These are phyloP conservation scores for Polypterus senegalus DNA, from an alignment of 2,113 vertebrate species.

Conservation along the genomic window DNA sequence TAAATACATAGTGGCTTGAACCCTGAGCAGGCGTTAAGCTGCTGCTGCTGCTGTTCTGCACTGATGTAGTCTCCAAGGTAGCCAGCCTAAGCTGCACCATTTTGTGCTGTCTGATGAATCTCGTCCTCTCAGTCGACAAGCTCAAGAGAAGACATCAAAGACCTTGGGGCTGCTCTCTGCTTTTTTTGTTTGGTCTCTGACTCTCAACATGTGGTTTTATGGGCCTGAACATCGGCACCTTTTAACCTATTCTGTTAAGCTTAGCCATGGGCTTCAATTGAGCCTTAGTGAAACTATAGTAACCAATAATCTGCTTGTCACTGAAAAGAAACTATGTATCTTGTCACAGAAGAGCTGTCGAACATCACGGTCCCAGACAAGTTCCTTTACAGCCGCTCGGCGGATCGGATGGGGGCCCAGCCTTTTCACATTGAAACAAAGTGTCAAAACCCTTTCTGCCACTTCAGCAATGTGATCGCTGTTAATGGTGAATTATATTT, in stretches of 20 bases:
- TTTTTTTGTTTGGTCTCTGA: slow-evolving; percentile 84
- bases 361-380: slow-evolving; percentile 75
- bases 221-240: slow-evolving; percentile 92
- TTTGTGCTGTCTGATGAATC: too few relatives aligned
- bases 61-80: too few relatives aligned
- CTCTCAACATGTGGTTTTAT: slow-evolving; percentile 97
- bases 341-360: slow-evolving; percentile 86
- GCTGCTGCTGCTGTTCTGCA: too few relatives aligned
- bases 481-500: slow-evolving; percentile 77
- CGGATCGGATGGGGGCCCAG: slow-evolving; percentile 67
- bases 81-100: too few relatives aligned
- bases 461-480: slow-evolving; percentile 45
- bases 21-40: too few relatives aligned
- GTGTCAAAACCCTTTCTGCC: slow-evolving; percentile 52
- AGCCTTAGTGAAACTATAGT: slow-evolving; percentile 99
- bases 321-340: slow-evolving; percentile 99
- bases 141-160: slow-evolving; percentile 95
- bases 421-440: slow-evolving; percentile 74
- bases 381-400: slow-evolving; percentile 79
- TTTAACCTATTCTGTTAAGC: slow-evolving; percentile 99
- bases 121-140: slow-evolving; percentile 50
- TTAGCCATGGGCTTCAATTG: slow-evolving; percentile 89
- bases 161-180: slow-evolving; percentile 62
- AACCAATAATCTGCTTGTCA: slow-evolving; percentile 94
- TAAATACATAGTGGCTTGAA: too few relatives aligned